Evolutionary conservation across 2,113 vertebrate genomes (phyloP).

Genomic region (Pterocles orientalis): DNA sequence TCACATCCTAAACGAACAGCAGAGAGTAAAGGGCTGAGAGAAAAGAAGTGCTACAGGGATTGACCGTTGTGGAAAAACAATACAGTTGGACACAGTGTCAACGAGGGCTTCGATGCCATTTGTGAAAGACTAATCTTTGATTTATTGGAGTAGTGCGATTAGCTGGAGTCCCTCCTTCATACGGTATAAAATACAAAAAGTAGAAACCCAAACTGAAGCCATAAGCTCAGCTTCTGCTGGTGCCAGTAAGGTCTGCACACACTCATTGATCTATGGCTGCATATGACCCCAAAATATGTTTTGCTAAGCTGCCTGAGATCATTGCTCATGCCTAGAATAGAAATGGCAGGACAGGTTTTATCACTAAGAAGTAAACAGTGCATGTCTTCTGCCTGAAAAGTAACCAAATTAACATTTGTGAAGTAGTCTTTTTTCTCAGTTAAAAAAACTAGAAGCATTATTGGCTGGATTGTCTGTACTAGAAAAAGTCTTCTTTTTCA

Average conservation of each 20-base stretch:
- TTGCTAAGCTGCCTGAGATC: background rate
- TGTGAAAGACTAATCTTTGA: background rate
- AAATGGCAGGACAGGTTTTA: background rate
- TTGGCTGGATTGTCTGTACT: background rate
- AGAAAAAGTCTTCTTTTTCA: background rate
- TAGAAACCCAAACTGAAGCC: background rate
- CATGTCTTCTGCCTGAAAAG: background rate
- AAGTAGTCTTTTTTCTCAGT: background rate
- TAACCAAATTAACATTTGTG: background rate
- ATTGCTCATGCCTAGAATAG: background rate
- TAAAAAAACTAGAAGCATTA: background rate
- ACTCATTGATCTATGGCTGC: background rate
- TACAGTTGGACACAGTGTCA: background rate
- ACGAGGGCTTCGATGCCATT: background rate
- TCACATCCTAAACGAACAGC: background rate
- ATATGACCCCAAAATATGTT: background rate
- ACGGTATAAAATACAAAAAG: background rate
- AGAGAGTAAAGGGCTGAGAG: background rate
- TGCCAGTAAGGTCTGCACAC: background rate
- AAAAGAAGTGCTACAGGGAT: background rate
- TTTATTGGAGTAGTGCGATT: background rate
- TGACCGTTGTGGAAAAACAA: background rate
- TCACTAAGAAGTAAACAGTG: background rate
- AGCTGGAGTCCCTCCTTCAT: background rate
- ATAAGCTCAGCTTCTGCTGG: background rate